phyloP scores from a whole-genome alignment of 23 tunicate genomes.

The Phallusia fumigata region DNA sequence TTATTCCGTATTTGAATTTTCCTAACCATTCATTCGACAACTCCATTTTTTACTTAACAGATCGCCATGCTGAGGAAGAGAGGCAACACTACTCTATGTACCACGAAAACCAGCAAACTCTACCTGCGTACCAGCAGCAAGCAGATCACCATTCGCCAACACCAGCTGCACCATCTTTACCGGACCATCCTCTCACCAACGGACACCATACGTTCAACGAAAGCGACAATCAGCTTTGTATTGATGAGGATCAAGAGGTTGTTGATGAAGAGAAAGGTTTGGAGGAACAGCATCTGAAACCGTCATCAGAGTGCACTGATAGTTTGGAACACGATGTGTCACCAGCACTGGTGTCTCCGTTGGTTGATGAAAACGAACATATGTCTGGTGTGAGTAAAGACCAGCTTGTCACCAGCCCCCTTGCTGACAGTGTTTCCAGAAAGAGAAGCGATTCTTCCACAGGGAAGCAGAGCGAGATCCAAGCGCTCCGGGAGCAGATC shows the following conservation, averaged over 20 bases:
- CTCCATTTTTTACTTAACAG: not conserved
- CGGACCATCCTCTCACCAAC: not conserved
- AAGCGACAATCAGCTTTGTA: not conserved
- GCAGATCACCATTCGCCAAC: not conserved
- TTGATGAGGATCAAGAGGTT: not conserved
- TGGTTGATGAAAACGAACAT: not conserved
- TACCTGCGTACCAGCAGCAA: not conserved
- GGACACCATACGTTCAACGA: conserved; percentile 6
- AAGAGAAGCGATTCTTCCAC: not conserved
- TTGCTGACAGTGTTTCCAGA: not conserved
- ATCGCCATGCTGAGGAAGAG: not conserved
- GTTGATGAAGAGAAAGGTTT: not conserved
- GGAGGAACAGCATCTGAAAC: not conserved
- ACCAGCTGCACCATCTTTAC: not conserved
- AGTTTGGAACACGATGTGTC: not conserved
- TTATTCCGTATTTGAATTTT: too few relatives aligned
- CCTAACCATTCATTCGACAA: not conserved
- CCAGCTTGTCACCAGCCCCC: not conserved
- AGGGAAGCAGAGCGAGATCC: conserved; percentile 21
- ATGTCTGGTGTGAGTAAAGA: not conserved
- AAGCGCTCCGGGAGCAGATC: conserved; percentile 33
- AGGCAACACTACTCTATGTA: not conserved
- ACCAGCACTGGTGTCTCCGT: not conserved
- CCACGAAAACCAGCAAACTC: not conserved
- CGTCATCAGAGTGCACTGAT: not conserved